Percentiles rank a stretch among this genome's conserved stretches.
Evolutionary conservation across 2,113 vertebrate species (phyloP).

Genomic region (sheep (Ovis aries)): DNA sequence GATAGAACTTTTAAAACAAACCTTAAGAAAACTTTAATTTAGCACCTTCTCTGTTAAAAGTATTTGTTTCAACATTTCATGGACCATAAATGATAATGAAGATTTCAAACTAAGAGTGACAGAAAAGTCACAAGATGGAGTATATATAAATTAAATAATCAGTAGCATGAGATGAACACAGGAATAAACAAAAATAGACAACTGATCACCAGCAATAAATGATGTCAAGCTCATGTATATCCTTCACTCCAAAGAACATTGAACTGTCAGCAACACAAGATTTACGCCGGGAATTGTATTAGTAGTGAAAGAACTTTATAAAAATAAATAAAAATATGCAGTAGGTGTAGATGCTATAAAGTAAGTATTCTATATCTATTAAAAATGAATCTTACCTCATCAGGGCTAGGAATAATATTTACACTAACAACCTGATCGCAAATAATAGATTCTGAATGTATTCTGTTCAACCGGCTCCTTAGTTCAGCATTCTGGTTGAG

Average conservation of each 20-base stretch:
- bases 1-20: not conserved
- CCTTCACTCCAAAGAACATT: constrained; percentile 9
- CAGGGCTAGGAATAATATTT: constrained; percentile 97
- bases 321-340: constrained; percentile 40
- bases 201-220: constrained; percentile 27
- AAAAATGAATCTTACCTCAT: constrained; percentile 90
- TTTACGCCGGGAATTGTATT: not conserved
- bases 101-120: constrained; percentile 34
- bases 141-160: constrained; percentile 44
- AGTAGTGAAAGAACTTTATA: constrained; percentile 6
- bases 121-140: constrained; percentile 8
- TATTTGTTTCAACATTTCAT: not conserved
- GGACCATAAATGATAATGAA: not conserved
- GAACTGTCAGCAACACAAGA: not conserved
- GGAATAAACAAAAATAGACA: constrained; percentile 48
- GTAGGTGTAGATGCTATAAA: constrained; percentile 20
- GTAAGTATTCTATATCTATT: constrained; percentile 63
- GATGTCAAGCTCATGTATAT: constrained; percentile 12
- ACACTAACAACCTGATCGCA: constrained; percentile 98
- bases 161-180: constrained; percentile 26
- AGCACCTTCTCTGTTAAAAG: not conserved
- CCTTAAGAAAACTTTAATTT: not conserved
- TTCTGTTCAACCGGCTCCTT: constrained; percentile 95
- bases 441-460: constrained; percentile 97
- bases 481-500: constrained; percentile 97